Base-by-base conservation (phyloP, 2,113 vertebrate genomes). In the Ardeotis arabs region DNA sequence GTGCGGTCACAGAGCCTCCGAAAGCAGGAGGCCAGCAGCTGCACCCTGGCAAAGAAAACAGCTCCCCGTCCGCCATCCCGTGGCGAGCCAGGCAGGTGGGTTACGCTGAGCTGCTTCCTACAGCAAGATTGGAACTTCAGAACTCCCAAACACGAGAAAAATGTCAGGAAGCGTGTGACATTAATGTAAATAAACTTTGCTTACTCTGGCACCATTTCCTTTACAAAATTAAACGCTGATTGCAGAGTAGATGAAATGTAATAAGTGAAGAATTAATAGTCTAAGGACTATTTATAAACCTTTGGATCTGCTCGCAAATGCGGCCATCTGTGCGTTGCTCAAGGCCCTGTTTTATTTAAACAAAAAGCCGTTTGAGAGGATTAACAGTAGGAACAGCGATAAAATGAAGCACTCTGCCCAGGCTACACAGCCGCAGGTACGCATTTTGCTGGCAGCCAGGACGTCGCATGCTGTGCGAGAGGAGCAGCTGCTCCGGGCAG, bases 211-310 rank as follows among this genome's bases (percentile, higher is more conserved):
- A 78, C 63, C 1, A 1, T 95, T 89, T 89, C 83, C 69, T 83
- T 83, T 79, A 55, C 72, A 81, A 80, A 96, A 93, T 64, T 75
- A 89, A 95, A 77, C 39, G 55, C 68, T 91, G 85, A 75, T 90
- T 93, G 59, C 91, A 85, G 74, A 93, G 84, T 55, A 90, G 86
- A 95, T 76, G 75, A 81, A 94, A 92, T 9, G 16, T 84, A 96
- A 93, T 89, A 93, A 93, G 95, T 86, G 50, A 94, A 91, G 91
- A 95, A 92, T 86, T 93, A 97, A 96, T 96, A 96, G 92, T 86
- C 78, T 99, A 94, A 93, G 87, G 67, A 72, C 84, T 96, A 91
- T 97, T 93, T 97, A 88, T 87, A 97, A 95, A 59, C 55, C 59
- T 62, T 80, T 77, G 93, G 94, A 94, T 84, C 86, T 88, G 85